Evolutionary conservation across 2,888 invertebrate genomes (phyloP).

Genomic region (Dendrolimus houi): DNA sequence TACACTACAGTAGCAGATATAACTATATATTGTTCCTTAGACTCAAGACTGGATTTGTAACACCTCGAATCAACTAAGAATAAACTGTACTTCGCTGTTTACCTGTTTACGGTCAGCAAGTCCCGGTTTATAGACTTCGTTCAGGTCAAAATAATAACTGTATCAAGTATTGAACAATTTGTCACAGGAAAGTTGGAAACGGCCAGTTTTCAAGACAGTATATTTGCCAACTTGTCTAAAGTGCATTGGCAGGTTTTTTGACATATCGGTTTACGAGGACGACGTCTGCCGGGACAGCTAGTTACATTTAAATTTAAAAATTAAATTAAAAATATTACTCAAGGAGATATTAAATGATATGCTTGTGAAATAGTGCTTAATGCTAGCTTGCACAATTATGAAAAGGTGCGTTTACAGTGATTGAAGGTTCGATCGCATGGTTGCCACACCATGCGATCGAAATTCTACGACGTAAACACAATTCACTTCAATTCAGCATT

Average conservation of each 20-base stretch:
- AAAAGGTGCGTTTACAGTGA: background rate
- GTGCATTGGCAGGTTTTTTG: too few relatives aligned
- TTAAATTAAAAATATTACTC: too few relatives aligned
- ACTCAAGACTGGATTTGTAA: background rate
- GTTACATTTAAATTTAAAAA: too few relatives aligned
- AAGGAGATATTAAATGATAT: too few relatives aligned
- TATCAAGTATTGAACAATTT: too few relatives aligned
- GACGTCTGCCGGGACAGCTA: too few relatives aligned
- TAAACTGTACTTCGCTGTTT: background rate
- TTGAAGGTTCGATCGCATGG: background rate
- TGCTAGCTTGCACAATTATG: background rate
- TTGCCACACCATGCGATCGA: background rate
- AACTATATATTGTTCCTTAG: background rate
- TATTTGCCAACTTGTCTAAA: too few relatives aligned
- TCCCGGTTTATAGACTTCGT: background rate
- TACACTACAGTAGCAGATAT: too few relatives aligned
- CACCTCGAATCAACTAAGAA: background rate
- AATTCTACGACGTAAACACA: background rate
- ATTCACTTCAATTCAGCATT: conserved; percentile 1
- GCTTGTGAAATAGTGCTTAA: too few relatives aligned
- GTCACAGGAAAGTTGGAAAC: too few relatives aligned
- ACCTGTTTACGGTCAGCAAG: background rate
- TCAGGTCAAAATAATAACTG: background rate
- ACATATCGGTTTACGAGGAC: too few relatives aligned
- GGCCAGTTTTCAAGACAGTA: too few relatives aligned